A percentile compares a stretch with the other conserved stretches of the same genome.
phyloP scores from a whole-genome alignment of 2,113 vertebrate genomes.

The Hiodon tergisus region DNA sequence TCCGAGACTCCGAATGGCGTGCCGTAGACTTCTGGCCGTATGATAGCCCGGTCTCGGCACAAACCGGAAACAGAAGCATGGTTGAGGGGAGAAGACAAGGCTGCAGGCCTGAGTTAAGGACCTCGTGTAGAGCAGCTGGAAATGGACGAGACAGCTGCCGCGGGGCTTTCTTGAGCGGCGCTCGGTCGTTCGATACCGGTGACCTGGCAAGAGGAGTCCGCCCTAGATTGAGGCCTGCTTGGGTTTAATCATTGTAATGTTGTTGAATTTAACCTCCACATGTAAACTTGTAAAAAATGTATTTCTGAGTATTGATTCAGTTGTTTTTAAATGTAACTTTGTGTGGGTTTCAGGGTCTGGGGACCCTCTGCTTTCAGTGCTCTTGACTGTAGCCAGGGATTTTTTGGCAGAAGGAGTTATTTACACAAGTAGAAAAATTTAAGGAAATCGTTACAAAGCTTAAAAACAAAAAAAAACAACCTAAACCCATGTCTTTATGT shows the following conservation, averaged over 20 bases:
- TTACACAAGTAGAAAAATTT: conserved; percentile 41
- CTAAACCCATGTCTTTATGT: conserved; percentile 53
- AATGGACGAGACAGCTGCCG: not conserved
- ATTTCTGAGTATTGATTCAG: conserved; percentile 60
- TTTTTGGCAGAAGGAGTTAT: conserved; percentile 46
- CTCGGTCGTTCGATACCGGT: conserved; percentile 27
- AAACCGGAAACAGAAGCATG: too few species aligned
- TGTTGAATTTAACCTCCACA: conserved; percentile 56
- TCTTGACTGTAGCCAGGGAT: conserved; percentile 46
- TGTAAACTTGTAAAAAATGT: conserved; percentile 64
- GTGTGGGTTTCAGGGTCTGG: conserved; percentile 42
- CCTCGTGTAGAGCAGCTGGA: conserved; percentile 22
- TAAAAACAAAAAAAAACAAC: conserved; percentile 42
- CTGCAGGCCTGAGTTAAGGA: conserved; percentile 18
- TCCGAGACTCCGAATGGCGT: too few species aligned
- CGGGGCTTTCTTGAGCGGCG: conserved; percentile 21
- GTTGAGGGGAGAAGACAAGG: conserved; percentile 6
- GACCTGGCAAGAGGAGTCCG: conserved; percentile 19
- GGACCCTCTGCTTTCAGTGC: conserved; percentile 46
- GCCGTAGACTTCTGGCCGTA: too few species aligned
- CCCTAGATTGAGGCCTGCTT: conserved; percentile 23
- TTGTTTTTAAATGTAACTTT: conserved; percentile 58
- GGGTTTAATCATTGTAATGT: conserved; percentile 59
- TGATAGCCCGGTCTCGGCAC: too few species aligned
- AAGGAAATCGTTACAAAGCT: conserved; percentile 21